Base-by-base conservation (phyloP, 2,113 vertebrate genomes). In the Colinus virginianus region DNA sequence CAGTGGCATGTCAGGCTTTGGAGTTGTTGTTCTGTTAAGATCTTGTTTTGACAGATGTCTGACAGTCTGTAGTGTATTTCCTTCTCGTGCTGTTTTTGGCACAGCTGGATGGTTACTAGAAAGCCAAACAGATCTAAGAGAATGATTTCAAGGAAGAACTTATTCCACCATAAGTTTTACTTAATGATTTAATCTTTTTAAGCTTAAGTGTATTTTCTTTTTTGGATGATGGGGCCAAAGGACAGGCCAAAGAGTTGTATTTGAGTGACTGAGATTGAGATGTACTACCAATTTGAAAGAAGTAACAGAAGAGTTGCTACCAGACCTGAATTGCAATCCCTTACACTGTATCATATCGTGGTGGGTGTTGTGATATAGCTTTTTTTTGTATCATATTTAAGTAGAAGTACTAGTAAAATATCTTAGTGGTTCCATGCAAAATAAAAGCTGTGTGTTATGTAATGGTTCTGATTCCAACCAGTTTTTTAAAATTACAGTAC, bases 391-490 rank as follows among this genome's bases (percentile, higher is more conserved):
- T 86, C 75, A 62, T 51, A 38, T 40, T 56, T 26, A 20, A 72
- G 75, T 26, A n/a, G n/a, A n/a, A n/a, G n/a, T n/a, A n/a, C n/a
- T n/a, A n/a, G n/a, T n/a, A n/a, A n/a, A n/a, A n/a, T n/a, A n/a
- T n/a, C 75, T 64, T 84, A 92, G 67, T 11, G 7, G 51, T 88
- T 64, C 72, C 28, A 0, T 87, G 86, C 70, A 42, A 95, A 92
- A 55, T 67, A 61, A 90, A 93, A 93, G 22, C 43, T 63, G 0
- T 61, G 88, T 85, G 63, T 0, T 61, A 88, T 87, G 88, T 94
- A 86, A 93, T 81, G 94, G 75, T 91, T 92, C 84, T 94, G 90
- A 78, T 74, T 95, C 74, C 87, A 94, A 53, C 86, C 76, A 59
- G 40, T 74, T 30, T 40, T 83, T 82, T 30, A 62, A 64, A 90